Evolutionary conservation across 1,140 invertebrate species (phyloP).

Genomic region (Drosophila cardini): DNA sequence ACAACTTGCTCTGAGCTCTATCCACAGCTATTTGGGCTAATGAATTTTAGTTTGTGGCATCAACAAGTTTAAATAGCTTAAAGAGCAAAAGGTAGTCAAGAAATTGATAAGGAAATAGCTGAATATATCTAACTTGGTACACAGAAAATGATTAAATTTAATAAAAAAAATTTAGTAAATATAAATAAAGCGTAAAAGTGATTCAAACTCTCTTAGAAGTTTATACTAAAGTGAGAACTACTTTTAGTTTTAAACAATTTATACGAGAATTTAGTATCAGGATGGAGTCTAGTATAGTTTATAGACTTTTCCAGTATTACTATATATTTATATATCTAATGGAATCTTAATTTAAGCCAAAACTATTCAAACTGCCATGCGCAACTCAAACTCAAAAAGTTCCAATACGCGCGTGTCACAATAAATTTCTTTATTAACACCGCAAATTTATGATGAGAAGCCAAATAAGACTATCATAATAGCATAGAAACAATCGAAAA

Average conservation of each 20-base stretch:
- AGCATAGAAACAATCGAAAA: constrained; percentile 7
- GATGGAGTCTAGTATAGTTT: no score
- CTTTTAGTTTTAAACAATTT: no score
- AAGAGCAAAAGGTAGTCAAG: background rate
- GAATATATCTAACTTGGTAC: background rate
- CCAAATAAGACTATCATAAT: constrained; percentile 4
- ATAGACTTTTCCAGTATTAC: no score
- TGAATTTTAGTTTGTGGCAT: constrained; percentile 80
- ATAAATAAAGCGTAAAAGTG: background rate
- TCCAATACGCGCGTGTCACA: constrained; percentile 24
- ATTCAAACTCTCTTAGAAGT: no score
- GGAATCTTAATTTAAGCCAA: no score
- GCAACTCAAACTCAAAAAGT: constrained; percentile 16
- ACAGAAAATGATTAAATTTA: no score
- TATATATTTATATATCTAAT: no score
- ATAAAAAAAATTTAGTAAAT: background rate
- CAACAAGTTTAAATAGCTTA: constrained; percentile 71
- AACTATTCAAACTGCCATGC: constrained; percentile 30
- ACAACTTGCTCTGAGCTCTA: constrained; percentile 40
- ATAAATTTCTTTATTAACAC: constrained; percentile 61
- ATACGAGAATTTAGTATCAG: no score
- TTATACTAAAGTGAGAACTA: no score
- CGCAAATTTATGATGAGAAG: constrained; percentile 22
- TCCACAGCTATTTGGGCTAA: constrained; percentile 71
- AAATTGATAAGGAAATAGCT: constrained; percentile 9